Base-by-base conservation (phyloP, 2,797 vertebrate genomes). In the Danio jaintianensis region DNA sequence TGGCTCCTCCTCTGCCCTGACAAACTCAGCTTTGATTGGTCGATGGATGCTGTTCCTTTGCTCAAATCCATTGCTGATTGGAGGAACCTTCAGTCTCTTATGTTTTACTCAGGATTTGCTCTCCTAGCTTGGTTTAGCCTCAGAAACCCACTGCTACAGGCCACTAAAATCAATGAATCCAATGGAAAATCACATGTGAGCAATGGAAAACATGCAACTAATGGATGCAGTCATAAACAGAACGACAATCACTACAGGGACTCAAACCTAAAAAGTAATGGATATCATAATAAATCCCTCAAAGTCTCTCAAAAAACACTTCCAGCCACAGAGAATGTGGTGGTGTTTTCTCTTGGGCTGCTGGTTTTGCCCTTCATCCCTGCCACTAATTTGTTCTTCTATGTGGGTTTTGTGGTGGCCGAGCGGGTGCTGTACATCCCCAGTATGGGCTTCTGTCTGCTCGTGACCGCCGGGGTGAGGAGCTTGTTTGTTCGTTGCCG, bases 381-480 rank as follows among this genome's bases (percentile, higher is more conserved):
- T 59, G 98, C 98, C 87, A 98, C 96, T 66, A 99, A 99, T 92
- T 85, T 99, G 77, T 98, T 99, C 93, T 99, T 99, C 92, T 99
- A 99, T 40, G 98, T 99, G 15, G 98, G 98, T 42, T 99, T 99
- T 93, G 98, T 99, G 89, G 96, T 99, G 86, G 98, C 98, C 82
- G 98, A 99, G 93, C 93, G 98, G 89, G 96, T 99, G 7, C 95
- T 99, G 43, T 99, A 99, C 95, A 97, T 99, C 86, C 98, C 98
- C 84, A 99, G 98, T 90, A 99, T 99, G 98, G 98, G 98, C 90
- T 99, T 98, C 88, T 99, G 98, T 92, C 93, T 99, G 88, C 94
- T 99, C 86, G 92, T 98, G 85, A 95, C 98, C 0, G 94, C 95
- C 84, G 97, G 96, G 75, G 85, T 95, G 89, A 94, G 97, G 88